Base-by-base conservation (phyloP, 1,140 invertebrate genomes). In the Penaeus japonicus region DNA sequence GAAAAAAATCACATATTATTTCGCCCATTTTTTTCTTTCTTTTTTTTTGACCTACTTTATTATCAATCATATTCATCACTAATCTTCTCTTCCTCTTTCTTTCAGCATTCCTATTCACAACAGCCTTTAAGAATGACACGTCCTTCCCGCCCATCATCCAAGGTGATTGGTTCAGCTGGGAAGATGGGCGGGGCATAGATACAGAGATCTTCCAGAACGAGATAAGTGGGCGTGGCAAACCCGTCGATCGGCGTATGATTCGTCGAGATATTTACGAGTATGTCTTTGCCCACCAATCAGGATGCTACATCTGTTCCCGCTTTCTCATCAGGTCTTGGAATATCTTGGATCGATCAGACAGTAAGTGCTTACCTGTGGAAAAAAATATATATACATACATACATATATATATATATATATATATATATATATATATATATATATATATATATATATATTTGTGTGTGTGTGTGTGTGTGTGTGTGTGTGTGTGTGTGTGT, bases 121-220 rank as follows among this genome's bases (percentile, higher is more conserved):
- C 79, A 20, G 27, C 57, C 15, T 32, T 35, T 5, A 39, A 22
- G 4, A 65, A 83, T 65, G 57, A 17, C 55, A 39, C 65, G 18
- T 4, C 54, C 4, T 90, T 90, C 53, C 89, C 89, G 15, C 5
- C 73, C 65, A 73, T 87, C 18, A 59, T 90, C 17, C 85, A 79
- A 79, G 89, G 89, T 3, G 77, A 85, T 30, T 90, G 89, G 89
- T 90, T 65, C 82, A 88, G 73, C 32, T 90, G 89, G 89, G 86
- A 90, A 24, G 57, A 87, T 10, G 89, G 89, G n/a, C 65, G 82
- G 27, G 77, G 79, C 24, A 39, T 73, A 1, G 75, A 87, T 5
- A 55, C 82, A 18, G 78, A 59, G 20, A 90, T 90, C 81, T 47
- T 27, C 39, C 27, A 83, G 39, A 35, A 70, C 3, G 32, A 85